Percentiles rank a stretch among this genome's conserved stretches.
Evolutionary conservation across 1,140 invertebrate genomes (phyloP).

Genomic region (Chrysoperla carnea): DNA sequence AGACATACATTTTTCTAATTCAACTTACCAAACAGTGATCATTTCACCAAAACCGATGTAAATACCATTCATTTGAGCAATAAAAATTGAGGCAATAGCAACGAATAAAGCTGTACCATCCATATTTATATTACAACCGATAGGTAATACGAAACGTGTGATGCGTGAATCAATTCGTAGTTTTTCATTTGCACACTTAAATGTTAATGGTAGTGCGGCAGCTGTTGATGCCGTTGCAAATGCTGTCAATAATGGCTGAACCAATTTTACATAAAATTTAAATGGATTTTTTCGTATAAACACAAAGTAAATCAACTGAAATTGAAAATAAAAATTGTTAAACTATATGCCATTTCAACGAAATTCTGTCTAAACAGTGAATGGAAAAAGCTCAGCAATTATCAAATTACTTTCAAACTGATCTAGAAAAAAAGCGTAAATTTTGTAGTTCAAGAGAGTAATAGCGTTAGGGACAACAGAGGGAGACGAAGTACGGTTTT

Average conservation of each 20-base stretch:
- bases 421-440: no score
- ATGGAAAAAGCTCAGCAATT: no score
- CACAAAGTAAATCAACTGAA: slow-evolving; percentile 59
- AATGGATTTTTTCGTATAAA: slow-evolving; percentile 76
- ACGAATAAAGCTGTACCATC: slow-evolving; percentile 89
- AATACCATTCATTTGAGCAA: slow-evolving; percentile 81
- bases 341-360: no score
- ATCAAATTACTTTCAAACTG: no score
- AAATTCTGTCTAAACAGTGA: no score
- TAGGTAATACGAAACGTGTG: slow-evolving; percentile 77
- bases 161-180: slow-evolving; percentile 76
- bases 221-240: slow-evolving; percentile 90
- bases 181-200: slow-evolving; percentile 85
- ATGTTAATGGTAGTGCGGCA: slow-evolving; percentile 86
- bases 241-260: slow-evolving; percentile 74
- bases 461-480: no score
- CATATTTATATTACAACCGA: slow-evolving; percentile 87
- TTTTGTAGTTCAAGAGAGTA: no score
- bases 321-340: neutral
- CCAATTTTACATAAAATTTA: slow-evolving; percentile 66
- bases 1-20: no score
- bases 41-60: slow-evolving; percentile 58
- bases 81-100: slow-evolving; percentile 73
- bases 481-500: no score
- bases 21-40: slow-evolving; percentile 58